Evolutionary conservation across 2,888 invertebrate species (phyloP), one percentile per base, ranked within the genome.

Genomic region (Pyrrhia umbra): DNA sequence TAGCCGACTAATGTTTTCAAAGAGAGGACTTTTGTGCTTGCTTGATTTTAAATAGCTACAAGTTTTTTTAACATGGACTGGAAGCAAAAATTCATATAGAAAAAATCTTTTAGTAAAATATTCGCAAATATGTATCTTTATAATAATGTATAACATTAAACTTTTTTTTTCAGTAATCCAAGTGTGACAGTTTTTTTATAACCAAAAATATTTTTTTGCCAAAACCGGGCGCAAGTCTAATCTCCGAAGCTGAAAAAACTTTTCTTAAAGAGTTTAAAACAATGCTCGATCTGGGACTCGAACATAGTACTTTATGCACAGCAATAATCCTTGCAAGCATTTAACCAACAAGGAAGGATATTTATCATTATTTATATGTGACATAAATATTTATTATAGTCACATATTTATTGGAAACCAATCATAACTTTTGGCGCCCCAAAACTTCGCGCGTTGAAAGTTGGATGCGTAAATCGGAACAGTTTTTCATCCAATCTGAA

Each of bases 331-430:
- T n/a, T n/a, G n/a, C n/a, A n/a, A n/a, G 6, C 23, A 23, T 23
- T 23, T 23, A 4, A 23, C 23, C 6, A 15, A 15, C 6, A 15
- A n/a, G n/a, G 15, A 13, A 13, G 20, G n/a, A n/a, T 69, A 20
- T 42, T 18, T 13, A 65, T 8, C 42, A 37, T 63, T 49, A 34
- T 37, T 43, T 18, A 2, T 43, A 34, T 34, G 27, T 6, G 18
- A 21, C 9, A 23, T 23, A 43, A 49, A 50, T 23, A 66, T 72
- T 66, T 66, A 13, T 46, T 68, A 10, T 20, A 52, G 46, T 46
- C 68, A 43, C 42, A 37, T 6, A 72, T 39, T 54, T 43, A 60
- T 60, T 55, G 61, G 47, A 68, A 75, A 61, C 63, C 55, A 75
- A 70, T 70, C 62, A 70, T 27, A 75, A 70, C 46, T 75, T 70